Evolutionary conservation across 2,888 invertebrate species (phyloP).

Genomic region (Chrysodeixis includens): DNA sequence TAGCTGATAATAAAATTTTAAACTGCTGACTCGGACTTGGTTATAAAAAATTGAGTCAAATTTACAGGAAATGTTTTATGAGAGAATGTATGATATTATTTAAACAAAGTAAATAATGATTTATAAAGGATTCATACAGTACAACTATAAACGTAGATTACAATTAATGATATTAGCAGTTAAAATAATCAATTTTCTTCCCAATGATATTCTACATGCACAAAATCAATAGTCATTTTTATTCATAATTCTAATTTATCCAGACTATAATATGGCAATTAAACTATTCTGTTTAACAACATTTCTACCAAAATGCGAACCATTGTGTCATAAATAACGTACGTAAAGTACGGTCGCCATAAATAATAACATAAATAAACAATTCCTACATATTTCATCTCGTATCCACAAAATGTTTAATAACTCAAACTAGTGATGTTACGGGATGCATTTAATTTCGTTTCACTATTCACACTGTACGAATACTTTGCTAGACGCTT

Average conservation of each 20-base stretch:
- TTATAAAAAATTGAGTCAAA: no score
- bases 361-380: constrained; percentile 14
- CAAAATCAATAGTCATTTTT: neutral
- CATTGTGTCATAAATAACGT: constrained; percentile 11
- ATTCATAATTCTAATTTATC: neutral
- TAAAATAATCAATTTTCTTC: no score
- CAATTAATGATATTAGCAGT: no score
- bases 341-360: constrained; percentile 8
- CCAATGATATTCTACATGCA: neutral
- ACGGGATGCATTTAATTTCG: neutral
- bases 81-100: no score
- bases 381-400: constrained; percentile 5
- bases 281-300: constrained; percentile 14
- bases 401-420: neutral
- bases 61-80: no score
- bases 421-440: neutral
- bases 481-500: no score
- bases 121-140: no score
- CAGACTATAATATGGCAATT: constrained; percentile 13
- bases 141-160: no score
- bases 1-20: no score
- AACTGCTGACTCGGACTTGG: no score
- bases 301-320: constrained; percentile 13
- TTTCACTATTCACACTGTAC: neutral
- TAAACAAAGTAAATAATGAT: no score